Conservation (phyloP, 2,797 vertebrate species). For the Molossus alvarezi region DNA sequence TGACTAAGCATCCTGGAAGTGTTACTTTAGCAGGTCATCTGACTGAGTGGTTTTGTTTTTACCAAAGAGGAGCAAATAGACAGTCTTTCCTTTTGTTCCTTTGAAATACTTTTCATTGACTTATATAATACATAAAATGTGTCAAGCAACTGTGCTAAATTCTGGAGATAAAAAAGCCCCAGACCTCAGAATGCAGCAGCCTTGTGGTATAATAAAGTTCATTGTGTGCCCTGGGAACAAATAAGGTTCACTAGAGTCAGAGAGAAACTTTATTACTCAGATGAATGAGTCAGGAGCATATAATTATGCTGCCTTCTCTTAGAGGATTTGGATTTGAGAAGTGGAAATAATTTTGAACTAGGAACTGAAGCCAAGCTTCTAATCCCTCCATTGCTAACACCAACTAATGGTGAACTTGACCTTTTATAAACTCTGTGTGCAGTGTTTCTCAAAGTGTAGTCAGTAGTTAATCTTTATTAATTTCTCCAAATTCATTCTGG, state of each 20-base stretch:
- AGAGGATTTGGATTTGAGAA: slow-evolving; percentile 37
- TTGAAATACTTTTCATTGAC: slow-evolving; percentile 27
- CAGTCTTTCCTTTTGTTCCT: slow-evolving; percentile 49
- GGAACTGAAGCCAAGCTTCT: background rate
- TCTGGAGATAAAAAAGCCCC: slow-evolving; percentile 41
- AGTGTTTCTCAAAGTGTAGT: background rate
- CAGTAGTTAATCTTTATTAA: background rate
- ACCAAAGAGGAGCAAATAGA: slow-evolving; percentile 48
- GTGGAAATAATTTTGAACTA: background rate
- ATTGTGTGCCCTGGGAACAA: slow-evolving; percentile 50
- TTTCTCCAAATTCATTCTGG: slow-evolving; percentile 22
- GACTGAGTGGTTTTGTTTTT: slow-evolving; percentile 29
- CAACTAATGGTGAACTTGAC: slow-evolving; percentile 30
- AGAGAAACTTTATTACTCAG: background rate
- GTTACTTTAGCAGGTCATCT: background rate
- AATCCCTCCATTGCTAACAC: background rate
- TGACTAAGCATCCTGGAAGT: background rate
- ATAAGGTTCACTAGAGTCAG: slow-evolving; percentile 9
- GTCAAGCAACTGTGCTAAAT: slow-evolving; percentile 30
- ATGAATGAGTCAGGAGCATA: background rate
- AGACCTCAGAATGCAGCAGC: slow-evolving; percentile 20
- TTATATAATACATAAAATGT: background rate
- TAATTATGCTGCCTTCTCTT: background rate
- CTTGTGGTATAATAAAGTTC: slow-evolving; percentile 53
- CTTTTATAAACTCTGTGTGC: background rate